Base-by-base conservation (phyloP, 1,140 invertebrate genomes). In the Episyrphus balteatus region DNA sequence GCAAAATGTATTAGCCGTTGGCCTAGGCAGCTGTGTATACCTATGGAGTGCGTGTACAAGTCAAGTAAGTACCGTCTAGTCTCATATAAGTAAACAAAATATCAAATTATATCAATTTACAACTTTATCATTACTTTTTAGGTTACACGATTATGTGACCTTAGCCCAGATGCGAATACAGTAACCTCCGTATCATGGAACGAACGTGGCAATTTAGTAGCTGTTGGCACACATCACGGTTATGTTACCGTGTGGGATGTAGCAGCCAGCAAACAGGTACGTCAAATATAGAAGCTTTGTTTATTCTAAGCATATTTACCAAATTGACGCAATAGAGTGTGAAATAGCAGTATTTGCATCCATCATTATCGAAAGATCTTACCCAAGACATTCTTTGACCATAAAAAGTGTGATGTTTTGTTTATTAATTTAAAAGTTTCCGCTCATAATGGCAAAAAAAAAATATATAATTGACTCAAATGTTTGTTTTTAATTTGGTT, bases 131-230 rank as follows among this genome's bases (percentile, higher is more conserved):
- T 37, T 32, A 48, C 42, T 48, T 49, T 43, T 0, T 53, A 79
- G 76, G 92, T 97, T 18, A 97, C 94, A 8, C 77, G 94, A 59
- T 71, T 99, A 9, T 99, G 97, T 74, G 97, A 99, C 73, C 73
- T 99, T 18, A 88, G 88, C 7, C 78, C 79, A 41, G 93, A 98
- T 68, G 83, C 82, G 9, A 98, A 99, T 69, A 86, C 88, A 14
- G 94, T 99, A 3, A 99, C 96, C 1, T 98, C 95, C 1, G 97
- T 99, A 11, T 91, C 96, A 12, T 99, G 97, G 97, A 93, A 94
- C 61, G 97, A 99, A 68, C 77, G 92, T 49, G 96, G 97, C 12
- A 89, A 95, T 66, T 75, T 92, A 30, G 92, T 99, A 1, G 93
- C 96, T 1, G 95, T 99, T 17, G 97, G 97, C 5, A 99, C 96